phyloP scores from a whole-genome alignment of 2,113 vertebrate genomes.

The Sialia sialis region DNA sequence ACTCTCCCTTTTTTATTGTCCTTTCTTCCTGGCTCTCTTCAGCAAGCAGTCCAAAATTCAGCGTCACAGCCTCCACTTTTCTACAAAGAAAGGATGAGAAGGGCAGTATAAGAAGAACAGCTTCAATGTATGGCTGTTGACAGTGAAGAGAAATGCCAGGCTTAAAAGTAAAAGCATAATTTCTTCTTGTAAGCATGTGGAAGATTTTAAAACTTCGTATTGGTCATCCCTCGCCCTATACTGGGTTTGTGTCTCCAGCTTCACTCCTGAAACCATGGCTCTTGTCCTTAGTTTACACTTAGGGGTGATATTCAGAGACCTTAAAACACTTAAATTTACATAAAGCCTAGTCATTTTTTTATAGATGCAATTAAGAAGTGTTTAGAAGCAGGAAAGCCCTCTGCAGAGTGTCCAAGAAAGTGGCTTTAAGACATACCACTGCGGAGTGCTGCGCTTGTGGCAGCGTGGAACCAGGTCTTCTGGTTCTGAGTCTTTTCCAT shows the following conservation, averaged over 20 bases:
- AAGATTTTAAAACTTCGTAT: not conserved
- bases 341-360: not conserved
- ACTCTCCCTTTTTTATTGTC: not conserved
- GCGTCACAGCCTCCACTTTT: not conserved
- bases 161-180: not conserved
- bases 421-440: not conserved
- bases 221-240: not conserved
- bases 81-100: not conserved
- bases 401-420: not conserved
- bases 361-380: not conserved
- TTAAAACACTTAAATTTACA: not conserved
- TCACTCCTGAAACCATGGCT: not conserved
- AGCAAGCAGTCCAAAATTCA: not conserved
- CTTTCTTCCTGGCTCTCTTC: not conserved
- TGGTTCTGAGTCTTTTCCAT: not conserved
- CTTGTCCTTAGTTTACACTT: not conserved
- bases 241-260: not conserved
- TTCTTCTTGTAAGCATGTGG: not conserved
- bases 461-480: slow-evolving; percentile 1
- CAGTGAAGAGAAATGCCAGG: not conserved
- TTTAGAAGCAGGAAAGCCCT: not conserved
- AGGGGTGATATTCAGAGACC: not conserved
- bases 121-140: not conserved
- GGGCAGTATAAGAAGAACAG: not conserved
- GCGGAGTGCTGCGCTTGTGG: not conserved